These are phyloP conservation scores for Gymnocheta viridis DNA, from an alignment of 2,888 invertebrate species.

Conservation along the genomic window DNA sequence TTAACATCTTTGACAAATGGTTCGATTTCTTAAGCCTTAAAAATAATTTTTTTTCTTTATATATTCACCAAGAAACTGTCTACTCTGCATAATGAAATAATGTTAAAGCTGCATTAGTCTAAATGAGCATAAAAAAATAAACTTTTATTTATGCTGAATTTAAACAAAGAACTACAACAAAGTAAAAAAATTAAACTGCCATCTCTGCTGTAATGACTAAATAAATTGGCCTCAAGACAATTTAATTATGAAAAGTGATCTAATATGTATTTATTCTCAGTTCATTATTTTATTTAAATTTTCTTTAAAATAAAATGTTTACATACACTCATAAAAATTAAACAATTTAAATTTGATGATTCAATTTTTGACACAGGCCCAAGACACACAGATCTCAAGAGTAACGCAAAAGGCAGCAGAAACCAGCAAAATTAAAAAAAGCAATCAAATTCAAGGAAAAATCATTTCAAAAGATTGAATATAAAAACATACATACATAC, in stretches of 20 bases:
- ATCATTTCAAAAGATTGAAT: background rate
- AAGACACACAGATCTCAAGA: constrained; percentile 15
- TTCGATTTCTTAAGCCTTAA: constrained; percentile 1
- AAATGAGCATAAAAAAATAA: background rate
- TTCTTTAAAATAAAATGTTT: background rate
- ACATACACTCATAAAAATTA: constrained; percentile 10
- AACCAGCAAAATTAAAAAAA: background rate
- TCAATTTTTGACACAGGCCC: constrained; percentile 11
- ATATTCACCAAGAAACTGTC: background rate
- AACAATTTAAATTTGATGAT: constrained; percentile 7
- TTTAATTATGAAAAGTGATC: constrained; percentile 23
- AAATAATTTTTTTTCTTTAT: background rate
- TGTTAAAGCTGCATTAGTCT: constrained; percentile 23
- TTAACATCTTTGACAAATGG: too few species aligned
- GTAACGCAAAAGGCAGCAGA: background rate
- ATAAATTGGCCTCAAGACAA: constrained; percentile 10
- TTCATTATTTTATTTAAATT: background rate
- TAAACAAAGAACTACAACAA: background rate
- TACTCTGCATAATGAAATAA: background rate
- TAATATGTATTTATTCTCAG: constrained; percentile 8
- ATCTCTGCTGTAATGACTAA: background rate
- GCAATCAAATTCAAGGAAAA: constrained; percentile 40
- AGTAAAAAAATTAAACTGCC: background rate
- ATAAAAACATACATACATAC: background rate
- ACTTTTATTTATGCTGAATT: background rate